Percentiles rank a stretch among this genome's conserved stretches.
Conservation (phyloP, 2,113 vertebrate genomes). For the Xiphophorus maculatus region DNA sequence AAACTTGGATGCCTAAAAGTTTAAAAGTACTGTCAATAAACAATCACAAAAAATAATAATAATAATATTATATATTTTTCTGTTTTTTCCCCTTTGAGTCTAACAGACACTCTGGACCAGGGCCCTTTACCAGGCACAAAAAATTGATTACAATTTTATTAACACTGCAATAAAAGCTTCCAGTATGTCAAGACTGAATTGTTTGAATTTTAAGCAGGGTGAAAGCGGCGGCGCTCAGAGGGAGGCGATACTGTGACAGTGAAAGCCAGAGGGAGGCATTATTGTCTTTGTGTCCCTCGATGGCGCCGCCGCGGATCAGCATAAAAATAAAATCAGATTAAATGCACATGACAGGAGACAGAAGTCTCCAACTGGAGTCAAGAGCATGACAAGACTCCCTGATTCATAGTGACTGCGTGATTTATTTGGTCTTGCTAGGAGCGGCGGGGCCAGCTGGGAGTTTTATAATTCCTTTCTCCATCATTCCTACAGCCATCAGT, state of each 20-base stretch:
- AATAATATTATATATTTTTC: no score
- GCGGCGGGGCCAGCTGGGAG: constrained; percentile 47
- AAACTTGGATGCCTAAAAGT: no score
- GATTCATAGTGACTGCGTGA: constrained; percentile 52
- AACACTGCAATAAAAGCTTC: constrained; percentile 54
- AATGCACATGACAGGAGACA: constrained; percentile 62
- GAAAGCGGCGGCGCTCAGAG: constrained; percentile 23
- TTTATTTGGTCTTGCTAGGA: constrained; percentile 52
- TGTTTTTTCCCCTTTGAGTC: not conserved
- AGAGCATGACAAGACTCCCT: constrained; percentile 53
- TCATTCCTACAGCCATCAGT: constrained; percentile 63
- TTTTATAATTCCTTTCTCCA: constrained; percentile 59
- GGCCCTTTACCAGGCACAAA: constrained; percentile 2
- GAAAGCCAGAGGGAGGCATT: constrained; percentile 55
- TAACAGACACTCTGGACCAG: not conserved
- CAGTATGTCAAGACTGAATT: constrained; percentile 37
- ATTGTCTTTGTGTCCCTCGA: constrained; percentile 56
- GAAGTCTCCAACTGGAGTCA: constrained; percentile 43
- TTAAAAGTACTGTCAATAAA: no score
- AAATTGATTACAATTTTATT: constrained; percentile 60
- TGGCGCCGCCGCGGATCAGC: constrained; percentile 41
- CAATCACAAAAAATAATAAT: no score
- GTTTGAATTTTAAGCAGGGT: constrained; percentile 60
- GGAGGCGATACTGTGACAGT: constrained; percentile 43
- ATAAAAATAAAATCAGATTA: constrained; percentile 68